These are phyloP conservation scores for Drosophila ogumai DNA, from an alignment of 1,140 invertebrate species.

Conservation along the genomic window DNA sequence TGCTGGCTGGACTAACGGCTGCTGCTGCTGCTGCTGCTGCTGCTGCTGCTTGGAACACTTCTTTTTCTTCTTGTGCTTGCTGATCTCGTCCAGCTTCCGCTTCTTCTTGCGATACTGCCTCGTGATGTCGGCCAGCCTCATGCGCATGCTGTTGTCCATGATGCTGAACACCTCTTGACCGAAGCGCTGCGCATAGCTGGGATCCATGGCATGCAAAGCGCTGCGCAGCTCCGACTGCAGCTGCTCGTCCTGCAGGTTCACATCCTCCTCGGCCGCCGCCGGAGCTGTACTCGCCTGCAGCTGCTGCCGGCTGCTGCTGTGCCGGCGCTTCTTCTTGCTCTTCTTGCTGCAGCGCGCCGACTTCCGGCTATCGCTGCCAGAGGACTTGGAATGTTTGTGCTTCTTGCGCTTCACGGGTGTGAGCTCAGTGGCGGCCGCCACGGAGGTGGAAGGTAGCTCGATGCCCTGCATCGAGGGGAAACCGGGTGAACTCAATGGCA, in stretches of 20 bases:
- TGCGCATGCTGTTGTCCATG: slow-evolving; percentile 92
- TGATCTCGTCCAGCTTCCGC: slow-evolving; percentile 90
- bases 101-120: slow-evolving; percentile 93
- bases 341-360: slow-evolving; percentile 78
- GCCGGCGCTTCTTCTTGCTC: slow-evolving; percentile 77
- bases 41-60: slow-evolving; percentile 75
- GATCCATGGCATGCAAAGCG: slow-evolving; percentile 70
- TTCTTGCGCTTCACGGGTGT: slow-evolving; percentile 77
- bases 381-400: slow-evolving; percentile 84
- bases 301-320: slow-evolving; percentile 59
- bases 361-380: slow-evolving; percentile 67
- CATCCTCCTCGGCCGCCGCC: slow-evolving; percentile 50
- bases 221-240: slow-evolving; percentile 79
- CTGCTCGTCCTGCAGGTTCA: slow-evolving; percentile 81
- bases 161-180: slow-evolving; percentile 88
- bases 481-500: slow-evolving; percentile 53
- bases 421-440: slow-evolving; percentile 22
- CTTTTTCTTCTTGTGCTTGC: slow-evolving; percentile 82
- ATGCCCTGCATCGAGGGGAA: slow-evolving; percentile 83
- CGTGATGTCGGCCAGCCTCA: slow-evolving; percentile 91
- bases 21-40: no score
- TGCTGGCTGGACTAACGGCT: no score
- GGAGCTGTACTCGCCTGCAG: slow-evolving; percentile 17
- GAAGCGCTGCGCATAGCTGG: slow-evolving; percentile 69
- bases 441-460: slow-evolving; percentile 70